A percentile compares a stretch with the other conserved stretches of the same genome.
Conservation (phyloP, 2,113 vertebrate genomes). For the Triplophysa rosa region DNA sequence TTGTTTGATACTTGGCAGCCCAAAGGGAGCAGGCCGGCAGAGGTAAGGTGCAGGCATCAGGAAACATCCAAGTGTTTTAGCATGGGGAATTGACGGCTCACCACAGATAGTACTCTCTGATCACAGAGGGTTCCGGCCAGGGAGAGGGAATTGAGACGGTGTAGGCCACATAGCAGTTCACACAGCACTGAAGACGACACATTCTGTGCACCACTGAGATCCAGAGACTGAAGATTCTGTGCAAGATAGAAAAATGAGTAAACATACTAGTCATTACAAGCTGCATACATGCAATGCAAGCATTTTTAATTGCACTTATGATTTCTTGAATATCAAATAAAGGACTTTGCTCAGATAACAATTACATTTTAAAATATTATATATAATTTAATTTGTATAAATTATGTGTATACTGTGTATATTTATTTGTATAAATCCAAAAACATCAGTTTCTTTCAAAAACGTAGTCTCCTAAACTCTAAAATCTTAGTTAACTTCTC, state of each 20-base stretch:
- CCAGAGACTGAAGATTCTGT: conserved; percentile 68
- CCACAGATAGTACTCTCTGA: conserved; percentile 54
- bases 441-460: no score
- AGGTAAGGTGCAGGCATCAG: conserved; percentile 65
- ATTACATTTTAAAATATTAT: no score
- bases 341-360: no score
- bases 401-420: no score
- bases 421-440: no score
- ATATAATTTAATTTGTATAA: no score
- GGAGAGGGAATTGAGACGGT: conserved; percentile 65
- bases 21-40: conserved; percentile 61
- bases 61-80: conserved; percentile 72
- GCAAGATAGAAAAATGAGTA: neutral
- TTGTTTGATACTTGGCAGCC: conserved; percentile 16
- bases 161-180: conserved; percentile 62
- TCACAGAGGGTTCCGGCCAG: conserved; percentile 67
- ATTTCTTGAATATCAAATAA: no score
- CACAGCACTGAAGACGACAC: conserved; percentile 62
- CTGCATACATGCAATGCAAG: neutral
- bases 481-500: no score
- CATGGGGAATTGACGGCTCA: conserved; percentile 53
- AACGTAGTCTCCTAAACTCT: no score
- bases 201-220: conserved; percentile 68
- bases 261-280: neutral
- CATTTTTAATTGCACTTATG: no score